A percentile compares a stretch with the other conserved stretches of the same genome.
Evolutionary conservation across 2,888 invertebrate genomes (phyloP).

Genomic region (Ormyrus thymus): DNA sequence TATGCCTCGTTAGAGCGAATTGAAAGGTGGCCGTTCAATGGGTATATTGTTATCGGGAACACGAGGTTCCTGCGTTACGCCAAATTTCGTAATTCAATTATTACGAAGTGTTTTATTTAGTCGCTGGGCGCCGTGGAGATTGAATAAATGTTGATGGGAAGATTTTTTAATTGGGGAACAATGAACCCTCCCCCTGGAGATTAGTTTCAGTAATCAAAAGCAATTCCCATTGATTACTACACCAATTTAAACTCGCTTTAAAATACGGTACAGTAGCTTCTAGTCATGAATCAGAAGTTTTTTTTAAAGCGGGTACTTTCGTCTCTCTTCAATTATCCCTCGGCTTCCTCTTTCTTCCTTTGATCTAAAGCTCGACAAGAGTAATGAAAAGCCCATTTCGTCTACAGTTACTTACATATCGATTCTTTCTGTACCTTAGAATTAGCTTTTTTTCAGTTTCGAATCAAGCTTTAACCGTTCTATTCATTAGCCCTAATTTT

Average conservation of each 20-base stretch:
- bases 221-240: conserved; percentile 25
- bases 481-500: neutral
- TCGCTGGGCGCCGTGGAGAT: neutral
- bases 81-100: no score
- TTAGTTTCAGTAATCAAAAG: conserved; percentile 29
- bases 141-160: neutral
- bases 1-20: no score
- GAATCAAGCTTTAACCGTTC: neutral
- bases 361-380: neutral
- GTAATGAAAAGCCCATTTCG: conserved; percentile 13
- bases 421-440: conserved; percentile 6
- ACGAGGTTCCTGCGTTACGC: no score
- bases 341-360: conserved; percentile 25
- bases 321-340: conserved; percentile 30
- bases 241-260: conserved; percentile 36
- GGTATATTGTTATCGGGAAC: no score
- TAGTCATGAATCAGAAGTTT: conserved; percentile 24
- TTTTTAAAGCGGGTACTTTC: conserved; percentile 32
- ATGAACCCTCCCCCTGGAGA: conserved; percentile 5
- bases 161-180: conserved; percentile 32
- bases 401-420: conserved; percentile 23
- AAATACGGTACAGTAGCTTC: conserved; percentile 35
- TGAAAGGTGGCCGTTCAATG: no score
- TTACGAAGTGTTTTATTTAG: neutral
- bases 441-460: neutral